Evolutionary conservation across 2,797 vertebrate genomes (phyloP), one percentile per base, ranked within the genome.

Genomic region (Trematomus bernacchii): DNA sequence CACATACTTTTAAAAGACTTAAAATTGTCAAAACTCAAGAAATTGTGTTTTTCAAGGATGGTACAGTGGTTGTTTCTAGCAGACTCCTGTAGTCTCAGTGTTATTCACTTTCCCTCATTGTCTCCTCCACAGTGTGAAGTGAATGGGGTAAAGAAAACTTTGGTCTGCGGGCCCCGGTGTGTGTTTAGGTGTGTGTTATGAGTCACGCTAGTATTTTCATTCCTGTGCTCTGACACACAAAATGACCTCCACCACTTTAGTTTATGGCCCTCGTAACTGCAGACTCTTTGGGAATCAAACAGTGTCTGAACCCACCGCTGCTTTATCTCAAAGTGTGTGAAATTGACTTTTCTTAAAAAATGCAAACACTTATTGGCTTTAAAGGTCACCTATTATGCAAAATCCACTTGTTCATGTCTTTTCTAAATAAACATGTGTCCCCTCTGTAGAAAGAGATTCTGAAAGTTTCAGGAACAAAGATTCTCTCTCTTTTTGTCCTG

Each of bases 161-260:
- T 80, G 85, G 79, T 86, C 77, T 85, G 69, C 3, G 8, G 65
- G 51, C 59, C 10, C 44, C 55, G 47, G 11, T 80, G 72, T 88
- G 87, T 89, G 82, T 91, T 76, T 66, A 77, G 52, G 66, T 73
- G 80, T 72, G 14, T 30, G 4, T 13, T 46, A 70, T 89, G 85
- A 92, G 74, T 94, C 89, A 90, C 10, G 5, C 5, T 50, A 44
- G 66, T 83, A 77, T 91, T 91, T 84, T 90, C 92, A 91, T 95
- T 94, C 92, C 89, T 82, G 48, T 1, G 6, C 44, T 71, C 50
- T 92, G 73, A 66, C 59, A 71, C 53, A 33, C 43, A 73, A 42
- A 73, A 51, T 27, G 46, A 58, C 58, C 70, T 53, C 33, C 42
- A 68, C 53, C 9, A 3, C 42, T 5, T 0, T 44, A 10, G 19